These are phyloP conservation scores for Alauda arvensis DNA, from an alignment of 2,797 vertebrate genomes.

Conservation along the genomic window DNA sequence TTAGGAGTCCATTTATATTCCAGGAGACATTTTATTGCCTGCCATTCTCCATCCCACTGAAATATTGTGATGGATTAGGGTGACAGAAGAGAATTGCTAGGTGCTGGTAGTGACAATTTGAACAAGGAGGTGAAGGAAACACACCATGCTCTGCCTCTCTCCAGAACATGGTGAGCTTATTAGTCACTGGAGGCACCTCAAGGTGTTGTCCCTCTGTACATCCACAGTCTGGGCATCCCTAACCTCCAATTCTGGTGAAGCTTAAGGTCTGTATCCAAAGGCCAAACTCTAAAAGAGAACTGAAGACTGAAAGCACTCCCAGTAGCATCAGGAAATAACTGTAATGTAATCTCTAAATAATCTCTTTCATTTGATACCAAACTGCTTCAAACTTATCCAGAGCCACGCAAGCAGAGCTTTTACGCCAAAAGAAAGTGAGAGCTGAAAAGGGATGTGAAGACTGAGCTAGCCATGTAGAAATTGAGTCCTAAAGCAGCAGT, in stretches of 20 bases:
- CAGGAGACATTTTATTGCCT: slow-evolving; percentile 56
- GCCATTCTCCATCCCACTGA: slow-evolving; percentile 42
- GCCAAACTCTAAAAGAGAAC: not conserved
- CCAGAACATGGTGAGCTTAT: not conserved
- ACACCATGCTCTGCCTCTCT: not conserved
- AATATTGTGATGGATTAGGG: slow-evolving; percentile 37
- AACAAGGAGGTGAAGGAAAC: not conserved
- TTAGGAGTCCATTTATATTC: slow-evolving; percentile 53
- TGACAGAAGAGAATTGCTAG: slow-evolving; percentile 11
- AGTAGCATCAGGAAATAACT: not conserved
- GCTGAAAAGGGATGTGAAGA: not conserved
- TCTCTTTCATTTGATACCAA: not conserved
- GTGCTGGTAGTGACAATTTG: slow-evolving; percentile 6
- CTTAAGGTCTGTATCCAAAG: not conserved
- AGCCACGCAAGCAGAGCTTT: not conserved
- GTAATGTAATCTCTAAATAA: not conserved
- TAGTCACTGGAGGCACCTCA: not conserved
- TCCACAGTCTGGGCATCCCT: not conserved
- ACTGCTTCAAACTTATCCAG: rapidly evolving
- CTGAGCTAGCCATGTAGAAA: not conserved
- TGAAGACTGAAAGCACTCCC: not conserved
- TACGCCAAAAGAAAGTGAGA: not conserved
- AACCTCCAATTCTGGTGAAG: not conserved
- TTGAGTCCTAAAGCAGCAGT: not conserved
- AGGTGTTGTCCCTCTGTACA: not conserved